Evolutionary conservation across 1,140 invertebrate species (phyloP), one percentile per base, ranked within the genome.

Genomic region (Drosophila micromelanica): DNA sequence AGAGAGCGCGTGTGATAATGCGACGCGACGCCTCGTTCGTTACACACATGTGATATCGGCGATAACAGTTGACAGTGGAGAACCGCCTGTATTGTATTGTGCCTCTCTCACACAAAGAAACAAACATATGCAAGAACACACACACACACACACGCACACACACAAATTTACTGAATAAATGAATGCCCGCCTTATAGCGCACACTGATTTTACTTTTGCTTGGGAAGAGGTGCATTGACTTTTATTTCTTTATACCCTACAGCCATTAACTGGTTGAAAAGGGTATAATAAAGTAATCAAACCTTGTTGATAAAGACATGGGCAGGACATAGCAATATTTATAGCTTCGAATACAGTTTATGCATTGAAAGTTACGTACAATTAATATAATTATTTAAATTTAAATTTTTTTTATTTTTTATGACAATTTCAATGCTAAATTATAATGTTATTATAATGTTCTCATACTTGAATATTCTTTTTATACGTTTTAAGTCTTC

Each of bases 51-150:
- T 87, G 78, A 86, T 82, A 86, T 78, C 71, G 60, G 52, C 82
- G 84, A 86, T 86, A 86, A 87, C 70, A 78, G 81, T 72, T 70
- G 61, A 76, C 80, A 74, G 78, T 74, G 81, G 70, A 30, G 46
- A 73, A 71, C 17, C 32, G 61, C 17, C 8, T 51, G 42, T 23
- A 23, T 55, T 63, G 42, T 48, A 38, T 61, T 70, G 23, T 55
- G 15, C 3, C 32, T 30, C 40, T 57, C 55, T 57, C 67, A 32
- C 45, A 63, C 23, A 63, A 64, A 46, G 51, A 40, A 63, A 49
- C 15, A 17, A 54, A 55, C 30, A 60, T n/a, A 30, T 17, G 20
- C 12, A 51, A 3, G 32, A 17, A 49, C 3, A 42, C 17, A 32
- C 45, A 59, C 13, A 12, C 52, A 32, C 15, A n/a, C 7, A 67